These are phyloP conservation scores for Lottia gigantea DNA, from an alignment of 2,888 invertebrate genomes.

Conservation along the genomic window DNA sequence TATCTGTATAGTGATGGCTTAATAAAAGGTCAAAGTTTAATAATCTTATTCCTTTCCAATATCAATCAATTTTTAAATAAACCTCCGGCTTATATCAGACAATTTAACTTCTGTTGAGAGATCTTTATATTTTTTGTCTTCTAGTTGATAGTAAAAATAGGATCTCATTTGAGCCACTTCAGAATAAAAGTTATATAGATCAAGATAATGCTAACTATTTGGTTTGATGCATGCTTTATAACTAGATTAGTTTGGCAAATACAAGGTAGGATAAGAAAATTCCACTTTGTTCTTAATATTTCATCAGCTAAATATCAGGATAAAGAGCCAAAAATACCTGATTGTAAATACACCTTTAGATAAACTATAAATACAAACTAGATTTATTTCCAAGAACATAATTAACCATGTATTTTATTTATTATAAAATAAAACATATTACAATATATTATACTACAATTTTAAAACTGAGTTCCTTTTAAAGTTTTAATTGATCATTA, in stretches of 20 bases:
- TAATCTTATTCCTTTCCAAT: conserved; percentile 5
- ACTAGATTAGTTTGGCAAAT: conserved; percentile 4
- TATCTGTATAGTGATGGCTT: neutral
- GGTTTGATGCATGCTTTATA: conserved; percentile 10
- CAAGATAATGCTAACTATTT: neutral
- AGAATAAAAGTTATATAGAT: neutral
- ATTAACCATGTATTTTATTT: too few species aligned
- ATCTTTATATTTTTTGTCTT: too few species aligned
- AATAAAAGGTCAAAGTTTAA: neutral
- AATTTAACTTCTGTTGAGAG: neutral
- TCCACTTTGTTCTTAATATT: too few species aligned
- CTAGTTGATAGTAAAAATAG: neutral
- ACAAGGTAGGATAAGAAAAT: neutral
- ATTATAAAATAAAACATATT: too few species aligned
- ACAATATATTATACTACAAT: too few species aligned
- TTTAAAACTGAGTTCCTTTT: too few species aligned
- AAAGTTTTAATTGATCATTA: too few species aligned
- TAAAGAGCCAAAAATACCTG: too few species aligned
- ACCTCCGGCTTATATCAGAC: neutral
- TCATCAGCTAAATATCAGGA: too few species aligned
- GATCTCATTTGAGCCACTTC: neutral
- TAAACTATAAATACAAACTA: too few species aligned
- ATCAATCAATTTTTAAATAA: conserved; percentile 7
- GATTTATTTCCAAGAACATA: too few species aligned
- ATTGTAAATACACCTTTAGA: too few species aligned